Percentiles rank a stretch among this genome's conserved stretches.
Evolutionary conservation across 2,797 vertebrate species (phyloP).

Genomic region (Thamnophis elegans): DNA sequence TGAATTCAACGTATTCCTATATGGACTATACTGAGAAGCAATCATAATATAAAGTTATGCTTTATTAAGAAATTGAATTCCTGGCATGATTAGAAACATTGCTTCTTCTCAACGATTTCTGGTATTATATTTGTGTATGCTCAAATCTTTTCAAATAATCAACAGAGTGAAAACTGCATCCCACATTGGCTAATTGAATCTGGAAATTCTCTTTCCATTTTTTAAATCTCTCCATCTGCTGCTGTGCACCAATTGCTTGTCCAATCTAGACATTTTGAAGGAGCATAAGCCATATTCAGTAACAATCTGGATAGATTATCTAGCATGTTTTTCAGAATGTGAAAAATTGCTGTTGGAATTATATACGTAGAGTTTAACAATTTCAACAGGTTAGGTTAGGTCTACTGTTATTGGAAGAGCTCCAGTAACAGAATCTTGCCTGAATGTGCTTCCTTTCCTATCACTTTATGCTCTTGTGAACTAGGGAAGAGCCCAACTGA

Average conservation of each 20-base stretch:
- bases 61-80: background rate
- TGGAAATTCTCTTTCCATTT: background rate
- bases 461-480: background rate
- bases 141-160: background rate
- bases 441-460: background rate
- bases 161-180: background rate
- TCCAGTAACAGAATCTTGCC: background rate
- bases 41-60: background rate
- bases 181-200: background rate
- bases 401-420: background rate
- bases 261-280: background rate
- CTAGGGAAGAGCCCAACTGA: background rate
- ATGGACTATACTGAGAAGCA: background rate
- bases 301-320: conserved; percentile 1
- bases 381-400: background rate
- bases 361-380: background rate
- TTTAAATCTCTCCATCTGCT: background rate
- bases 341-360: background rate
- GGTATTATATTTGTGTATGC: background rate
- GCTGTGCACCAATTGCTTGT: background rate
- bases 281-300: background rate
- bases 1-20: background rate
- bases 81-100: background rate
- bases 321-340: no score
- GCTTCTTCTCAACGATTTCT: background rate